A percentile compares a stretch with the other conserved stretches of the same genome.
These are phyloP conservation scores for Columbina picui DNA, from an alignment of 2,113 vertebrate species.

Conservation along the genomic window DNA sequence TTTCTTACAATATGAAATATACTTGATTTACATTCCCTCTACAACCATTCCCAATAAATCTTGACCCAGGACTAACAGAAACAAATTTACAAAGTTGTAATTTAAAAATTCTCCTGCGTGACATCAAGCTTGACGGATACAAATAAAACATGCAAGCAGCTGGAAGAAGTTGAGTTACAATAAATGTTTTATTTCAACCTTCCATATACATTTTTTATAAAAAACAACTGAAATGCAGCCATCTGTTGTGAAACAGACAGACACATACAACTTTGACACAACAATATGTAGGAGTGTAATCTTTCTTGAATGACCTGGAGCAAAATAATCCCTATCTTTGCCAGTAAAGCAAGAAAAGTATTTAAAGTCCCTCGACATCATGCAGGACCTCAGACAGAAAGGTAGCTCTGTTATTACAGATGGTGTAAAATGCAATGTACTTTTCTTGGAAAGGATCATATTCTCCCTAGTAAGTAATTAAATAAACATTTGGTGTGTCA, in stretches of 20 bases:
- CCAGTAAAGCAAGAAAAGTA: neutral
- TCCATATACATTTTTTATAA: neutral
- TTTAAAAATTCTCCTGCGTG: neutral
- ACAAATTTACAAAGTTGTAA: neutral
- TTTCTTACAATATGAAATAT: neutral
- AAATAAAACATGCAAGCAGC: neutral
- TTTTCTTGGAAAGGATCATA: neutral
- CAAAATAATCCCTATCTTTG: constrained; percentile 9
- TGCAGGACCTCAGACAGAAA: neutral
- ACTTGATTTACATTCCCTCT: neutral
- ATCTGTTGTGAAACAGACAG: constrained; percentile 45
- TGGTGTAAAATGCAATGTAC: neutral
- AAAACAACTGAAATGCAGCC: constrained; percentile 29
- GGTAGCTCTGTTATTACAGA: neutral
- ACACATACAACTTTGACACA: constrained; percentile 7
- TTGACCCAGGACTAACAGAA: neutral
- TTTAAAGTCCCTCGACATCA: neutral
- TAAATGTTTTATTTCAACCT: neutral
- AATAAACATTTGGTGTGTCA: constrained; percentile 33
- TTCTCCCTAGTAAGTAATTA: constrained; percentile 11
- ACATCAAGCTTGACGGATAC: neutral
- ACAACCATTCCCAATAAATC: neutral
- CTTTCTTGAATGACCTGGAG: constrained; percentile 22
- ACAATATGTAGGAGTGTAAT: constrained; percentile 30
- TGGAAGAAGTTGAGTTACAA: neutral